Evolutionary conservation across 2,888 invertebrate genomes (phyloP), one percentile per base, ranked within the genome.

Genomic region (Idaea aversata): DNA sequence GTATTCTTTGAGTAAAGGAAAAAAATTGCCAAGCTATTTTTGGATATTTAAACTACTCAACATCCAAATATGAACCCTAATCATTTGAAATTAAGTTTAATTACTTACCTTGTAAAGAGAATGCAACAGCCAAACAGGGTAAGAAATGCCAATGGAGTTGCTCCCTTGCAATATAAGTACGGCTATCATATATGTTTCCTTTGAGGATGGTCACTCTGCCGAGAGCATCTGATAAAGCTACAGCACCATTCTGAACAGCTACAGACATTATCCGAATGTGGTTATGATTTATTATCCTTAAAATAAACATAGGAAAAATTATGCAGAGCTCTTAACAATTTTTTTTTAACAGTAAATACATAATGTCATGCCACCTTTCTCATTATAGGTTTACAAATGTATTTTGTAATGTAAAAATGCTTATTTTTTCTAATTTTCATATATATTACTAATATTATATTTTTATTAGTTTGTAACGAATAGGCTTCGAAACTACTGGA

Each of bases 121-220:
- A 88, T 70, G 84, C 83, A 34, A 84, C 79, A 34, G 91, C 86
- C 58, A 90, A 77, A 4, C 88, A 77, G 1, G 93, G 93, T 62
- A 93, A 75, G 65, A 82, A 86, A 76, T 93, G 93, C 93, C 93
- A 93, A 77, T 93, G 93, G 59, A 91, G 65, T 1, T 86, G 77
- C 75, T 93, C 93, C 65, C 83, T 82, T 1, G 86, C 87, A 6
- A 86, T 67, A 68, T 65, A 68, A 5, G 76, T 76, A 15, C 64
- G 80, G 59, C 77, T 73, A 63, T 87, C 79, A 75, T 80, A 90
- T 35, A 93, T 76, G 72, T 90, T 84, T 0, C 91, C 90, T 73
- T 87, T 80, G 57, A 88, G 70, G 2, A 92, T 68, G 0, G 82
- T 86, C 0, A 85, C 81, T 59, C 92, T 77, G 0, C 93, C 93